A percentile compares a stretch with the other conserved stretches of the same genome.
Conservation (phyloP, 2,888 invertebrate genomes). For the Drosophila percnosoma region DNA sequence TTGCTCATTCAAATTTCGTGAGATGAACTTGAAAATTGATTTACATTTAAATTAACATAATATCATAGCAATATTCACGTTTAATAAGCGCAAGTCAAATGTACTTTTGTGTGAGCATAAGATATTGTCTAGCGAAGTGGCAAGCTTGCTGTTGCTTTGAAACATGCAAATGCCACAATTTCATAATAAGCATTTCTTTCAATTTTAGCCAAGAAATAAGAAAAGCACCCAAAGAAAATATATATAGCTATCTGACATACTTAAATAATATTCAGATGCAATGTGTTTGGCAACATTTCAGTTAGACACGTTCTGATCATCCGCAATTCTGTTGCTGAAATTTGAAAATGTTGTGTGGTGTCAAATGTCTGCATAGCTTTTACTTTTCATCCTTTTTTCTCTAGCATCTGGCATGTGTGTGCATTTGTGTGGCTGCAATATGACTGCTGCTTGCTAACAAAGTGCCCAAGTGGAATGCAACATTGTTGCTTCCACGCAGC, state of each 20-base stretch:
- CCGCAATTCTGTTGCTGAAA: constrained; percentile 74
- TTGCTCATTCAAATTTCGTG: not conserved
- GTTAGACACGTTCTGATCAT: constrained; percentile 75
- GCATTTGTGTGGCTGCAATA: constrained; percentile 43
- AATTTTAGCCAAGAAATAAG: not conserved
- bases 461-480: constrained; percentile 79
- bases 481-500: constrained; percentile 77
- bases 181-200: not conserved
- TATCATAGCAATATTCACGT: not conserved
- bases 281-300: constrained; percentile 42
- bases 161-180: not conserved
- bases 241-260: not conserved
- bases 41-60: not conserved
- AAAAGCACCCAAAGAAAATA: not conserved
- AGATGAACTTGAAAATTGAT: not conserved
- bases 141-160: not conserved
- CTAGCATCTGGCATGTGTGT: constrained; percentile 8
- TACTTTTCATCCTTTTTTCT: constrained; percentile 61
- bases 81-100: not conserved
- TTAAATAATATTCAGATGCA: not conserved
- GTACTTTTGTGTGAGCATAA: not conserved
- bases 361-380: constrained; percentile 68
- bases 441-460: constrained; percentile 71
- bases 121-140: not conserved
- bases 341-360: constrained; percentile 69